These are phyloP conservation scores for Porites australiensis DNA, from an alignment of 64 coral and sea anemone species.

Conservation along the genomic window DNA sequence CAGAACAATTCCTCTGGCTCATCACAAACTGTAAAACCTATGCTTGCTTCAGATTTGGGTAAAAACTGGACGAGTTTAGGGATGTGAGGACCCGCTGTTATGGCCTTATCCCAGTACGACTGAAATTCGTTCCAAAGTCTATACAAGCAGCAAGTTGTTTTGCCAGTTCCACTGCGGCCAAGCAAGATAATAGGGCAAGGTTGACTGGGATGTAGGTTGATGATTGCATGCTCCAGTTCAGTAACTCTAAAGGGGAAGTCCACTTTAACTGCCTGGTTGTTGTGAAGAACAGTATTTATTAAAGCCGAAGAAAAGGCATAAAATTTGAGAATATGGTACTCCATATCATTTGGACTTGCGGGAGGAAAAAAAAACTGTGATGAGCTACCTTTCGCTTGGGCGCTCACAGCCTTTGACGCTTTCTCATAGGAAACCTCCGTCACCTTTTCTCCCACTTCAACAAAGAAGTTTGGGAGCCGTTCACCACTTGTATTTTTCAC, in stretches of 20 bases:
- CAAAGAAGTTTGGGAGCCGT: conserved; percentile 50
- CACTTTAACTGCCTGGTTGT: conserved; percentile 44
- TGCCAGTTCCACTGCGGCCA: conserved; percentile 97
- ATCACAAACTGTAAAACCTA: background rate
- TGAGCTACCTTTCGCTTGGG: background rate
- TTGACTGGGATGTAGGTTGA: conserved; percentile 73
- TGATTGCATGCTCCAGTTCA: conserved; percentile 90
- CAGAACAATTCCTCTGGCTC: background rate
- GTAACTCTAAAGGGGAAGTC: conserved; percentile 96
- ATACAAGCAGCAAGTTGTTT: conserved; percentile 98
- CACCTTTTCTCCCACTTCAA: conserved; percentile 54
- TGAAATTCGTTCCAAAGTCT: conserved; percentile 97
- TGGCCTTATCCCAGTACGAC: conserved; percentile 86
- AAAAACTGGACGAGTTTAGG: conserved; percentile 65
- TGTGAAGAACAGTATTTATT: conserved; percentile 76
- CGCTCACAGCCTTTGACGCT: background rate
- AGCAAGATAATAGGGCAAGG: conserved; percentile 84
- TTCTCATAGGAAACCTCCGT: conserved; percentile 8
- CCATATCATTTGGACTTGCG: conserved; percentile 90
- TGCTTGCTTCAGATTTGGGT: background rate
- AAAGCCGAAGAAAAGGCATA: conserved; percentile 86
- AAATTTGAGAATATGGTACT: conserved; percentile 94
- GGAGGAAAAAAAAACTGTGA: conserved; percentile 80
- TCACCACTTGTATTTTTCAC: conserved; percentile 40
- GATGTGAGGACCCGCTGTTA: conserved; percentile 80